Evolutionary conservation across 2,888 invertebrate genomes (phyloP), one percentile per base, ranked within the genome.

Genomic region (Ptychoptera contaminata): DNA sequence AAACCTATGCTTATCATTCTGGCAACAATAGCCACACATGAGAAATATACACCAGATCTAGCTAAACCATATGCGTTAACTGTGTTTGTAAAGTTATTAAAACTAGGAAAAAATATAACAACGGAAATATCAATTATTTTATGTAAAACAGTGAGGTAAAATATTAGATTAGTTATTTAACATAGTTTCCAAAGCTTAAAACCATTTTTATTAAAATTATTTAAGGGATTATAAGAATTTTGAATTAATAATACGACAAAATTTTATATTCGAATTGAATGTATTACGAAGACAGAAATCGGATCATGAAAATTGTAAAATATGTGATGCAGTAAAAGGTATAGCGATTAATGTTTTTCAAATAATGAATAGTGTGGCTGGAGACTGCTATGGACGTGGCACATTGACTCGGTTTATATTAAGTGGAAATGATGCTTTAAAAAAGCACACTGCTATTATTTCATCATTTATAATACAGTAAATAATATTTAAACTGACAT

Each of bases 341-440:
- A 16, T 42, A 14, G 42, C 23, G 2, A 12, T n/a, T 8, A 15
- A 42, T 12, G 34, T 42, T 16, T 16, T 34, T 16, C n/a, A 11
- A 6, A n/a, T 42, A 23, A 5, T 42, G 9, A 34, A 34, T 14
- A 11, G 56, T 41, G 64, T 67, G 0, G 66, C 60, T 1, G 63
- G 66, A 52, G 61, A 62, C 0, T 62, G 65, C 42, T 66, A 67
- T 43, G 65, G 65, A 40, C 60, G 61, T 47, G 65, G 63, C 11
- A 63, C 67, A 52, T 52, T 66, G 7, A 56, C 58, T 2, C 58
- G 62, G 32, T 49, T 63, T 4, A 46, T 66, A 37, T 40, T 50
- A 7, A 60, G 60, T 37, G 54, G 55, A 45, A 63, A 63, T 10
- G 57, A 59, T 45, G 37, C 48, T 14, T 47, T 50, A 2, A 63